phyloP scores from a whole-genome alignment of 2,888 invertebrate genomes.

The Torymus auratus region DNA sequence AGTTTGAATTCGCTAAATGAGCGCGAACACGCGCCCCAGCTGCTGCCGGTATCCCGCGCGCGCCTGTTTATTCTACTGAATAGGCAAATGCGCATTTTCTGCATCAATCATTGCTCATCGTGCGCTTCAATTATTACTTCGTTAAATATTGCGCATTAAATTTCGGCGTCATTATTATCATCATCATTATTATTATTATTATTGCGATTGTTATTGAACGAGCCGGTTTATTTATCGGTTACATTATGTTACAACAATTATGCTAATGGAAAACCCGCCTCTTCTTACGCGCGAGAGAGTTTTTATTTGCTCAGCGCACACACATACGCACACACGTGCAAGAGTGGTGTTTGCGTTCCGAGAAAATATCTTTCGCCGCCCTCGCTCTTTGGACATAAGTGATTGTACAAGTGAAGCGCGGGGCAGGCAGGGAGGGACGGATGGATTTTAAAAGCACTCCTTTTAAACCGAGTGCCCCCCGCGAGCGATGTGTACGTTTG shows the following conservation, averaged over 20 bases:
- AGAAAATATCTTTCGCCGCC: slow-evolving; percentile 1
- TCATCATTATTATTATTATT: no score
- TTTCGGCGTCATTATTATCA: neutral
- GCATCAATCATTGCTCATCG: slow-evolving; percentile 18
- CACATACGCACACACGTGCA: neutral
- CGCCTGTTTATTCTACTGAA: slow-evolving; percentile 31
- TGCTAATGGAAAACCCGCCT: neutral
- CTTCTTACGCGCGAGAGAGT: neutral
- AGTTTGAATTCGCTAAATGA: slow-evolving; percentile 31
- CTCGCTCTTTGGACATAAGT: slow-evolving; percentile 13
- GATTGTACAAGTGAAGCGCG: neutral
- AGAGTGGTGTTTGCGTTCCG: slow-evolving; percentile 15
- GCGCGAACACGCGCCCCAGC: neutral
- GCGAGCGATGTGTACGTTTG: no score
- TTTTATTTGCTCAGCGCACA: slow-evolving; percentile 19
- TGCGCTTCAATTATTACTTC: slow-evolving; percentile 19
- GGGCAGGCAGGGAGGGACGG: neutral
- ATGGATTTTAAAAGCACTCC: neutral
- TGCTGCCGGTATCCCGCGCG: neutral
- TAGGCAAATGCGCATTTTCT: slow-evolving; percentile 32
- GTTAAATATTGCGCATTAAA: neutral
- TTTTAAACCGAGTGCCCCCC: neutral
- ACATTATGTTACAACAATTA: slow-evolving; percentile 1
- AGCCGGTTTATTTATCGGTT: no score
- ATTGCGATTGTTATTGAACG: no score